These are phyloP conservation scores for Okapia johnstoni DNA, from an alignment of 2,113 vertebrate genomes.

Conservation along the genomic window DNA sequence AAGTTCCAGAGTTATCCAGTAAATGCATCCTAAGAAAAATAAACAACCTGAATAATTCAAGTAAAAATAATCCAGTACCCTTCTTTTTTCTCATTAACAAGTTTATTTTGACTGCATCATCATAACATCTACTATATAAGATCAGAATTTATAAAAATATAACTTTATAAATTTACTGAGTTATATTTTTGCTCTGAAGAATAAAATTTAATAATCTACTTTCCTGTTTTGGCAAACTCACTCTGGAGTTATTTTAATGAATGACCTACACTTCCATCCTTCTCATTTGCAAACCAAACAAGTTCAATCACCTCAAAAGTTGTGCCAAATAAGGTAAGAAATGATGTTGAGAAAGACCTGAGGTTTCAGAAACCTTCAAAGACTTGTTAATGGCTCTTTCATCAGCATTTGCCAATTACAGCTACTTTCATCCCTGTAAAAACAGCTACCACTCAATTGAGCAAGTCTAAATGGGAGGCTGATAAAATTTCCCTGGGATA, in stretches of 20 bases:
- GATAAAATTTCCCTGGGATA: background rate
- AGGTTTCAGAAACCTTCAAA: background rate
- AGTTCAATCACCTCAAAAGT: background rate
- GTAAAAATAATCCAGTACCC: background rate
- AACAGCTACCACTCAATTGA: background rate
- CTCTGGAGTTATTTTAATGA: conserved; percentile 34
- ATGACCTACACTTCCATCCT: background rate
- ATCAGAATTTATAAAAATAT: conserved; percentile 5
- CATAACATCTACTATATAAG: background rate
- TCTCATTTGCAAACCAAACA: background rate
- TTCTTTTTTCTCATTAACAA: background rate
- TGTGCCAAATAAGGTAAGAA: conserved; percentile 12
- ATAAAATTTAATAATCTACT: background rate
- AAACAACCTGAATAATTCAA: conserved; percentile 25
- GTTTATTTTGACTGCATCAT: background rate
- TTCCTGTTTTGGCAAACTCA: background rate
- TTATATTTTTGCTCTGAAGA: conserved; percentile 25
- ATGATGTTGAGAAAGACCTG: background rate
- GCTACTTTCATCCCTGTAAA: background rate
- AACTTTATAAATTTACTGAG: background rate
- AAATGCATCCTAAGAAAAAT: conserved; percentile 34
- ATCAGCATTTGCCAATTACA: background rate
- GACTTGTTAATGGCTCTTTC: background rate
- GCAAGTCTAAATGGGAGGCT: background rate
- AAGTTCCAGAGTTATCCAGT: conserved; percentile 6